Conservation (phyloP, 2,888 invertebrate genomes). For the Clitarchus hookeri region DNA sequence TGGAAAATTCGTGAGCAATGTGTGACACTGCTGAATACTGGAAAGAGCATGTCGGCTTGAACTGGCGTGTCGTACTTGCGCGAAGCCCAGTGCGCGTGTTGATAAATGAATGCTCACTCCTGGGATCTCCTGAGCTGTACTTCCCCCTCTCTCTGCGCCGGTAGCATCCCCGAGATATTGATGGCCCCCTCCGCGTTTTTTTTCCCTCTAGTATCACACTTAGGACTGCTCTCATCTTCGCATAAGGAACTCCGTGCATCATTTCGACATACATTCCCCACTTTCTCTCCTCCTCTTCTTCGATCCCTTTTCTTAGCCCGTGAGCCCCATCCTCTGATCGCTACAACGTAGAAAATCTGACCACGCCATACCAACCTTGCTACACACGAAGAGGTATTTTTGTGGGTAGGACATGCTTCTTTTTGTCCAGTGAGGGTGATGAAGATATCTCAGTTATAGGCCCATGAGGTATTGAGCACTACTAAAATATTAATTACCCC, state of each 20-base stretch:
- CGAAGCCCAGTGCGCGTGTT: background rate
- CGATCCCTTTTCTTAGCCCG: background rate
- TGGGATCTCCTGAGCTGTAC: background rate
- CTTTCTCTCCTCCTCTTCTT: background rate
- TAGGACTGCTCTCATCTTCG: background rate
- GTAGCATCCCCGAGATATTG: background rate
- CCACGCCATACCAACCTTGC: background rate
- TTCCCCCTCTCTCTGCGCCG: background rate
- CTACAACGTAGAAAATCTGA: background rate
- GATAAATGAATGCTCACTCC: background rate
- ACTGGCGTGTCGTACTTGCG: too few relatives aligned
- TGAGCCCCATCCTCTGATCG: background rate
- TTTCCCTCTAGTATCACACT: background rate
- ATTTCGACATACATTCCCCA: background rate
- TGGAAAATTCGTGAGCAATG: too few relatives aligned
- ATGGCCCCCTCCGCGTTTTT: background rate
- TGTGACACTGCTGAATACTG: too few relatives aligned
- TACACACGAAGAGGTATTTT: background rate
- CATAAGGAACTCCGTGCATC: slow-evolving; percentile 10
- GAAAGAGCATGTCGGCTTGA: too few relatives aligned
- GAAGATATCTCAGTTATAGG: too few relatives aligned
- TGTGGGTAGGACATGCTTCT: too few relatives aligned
- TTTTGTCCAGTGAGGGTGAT: too few relatives aligned
- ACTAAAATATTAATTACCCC: too few relatives aligned
- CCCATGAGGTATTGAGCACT: too few relatives aligned